These are phyloP conservation scores for Ceriagrion tenellum DNA, from an alignment of 2,888 invertebrate genomes.

Conservation along the genomic window DNA sequence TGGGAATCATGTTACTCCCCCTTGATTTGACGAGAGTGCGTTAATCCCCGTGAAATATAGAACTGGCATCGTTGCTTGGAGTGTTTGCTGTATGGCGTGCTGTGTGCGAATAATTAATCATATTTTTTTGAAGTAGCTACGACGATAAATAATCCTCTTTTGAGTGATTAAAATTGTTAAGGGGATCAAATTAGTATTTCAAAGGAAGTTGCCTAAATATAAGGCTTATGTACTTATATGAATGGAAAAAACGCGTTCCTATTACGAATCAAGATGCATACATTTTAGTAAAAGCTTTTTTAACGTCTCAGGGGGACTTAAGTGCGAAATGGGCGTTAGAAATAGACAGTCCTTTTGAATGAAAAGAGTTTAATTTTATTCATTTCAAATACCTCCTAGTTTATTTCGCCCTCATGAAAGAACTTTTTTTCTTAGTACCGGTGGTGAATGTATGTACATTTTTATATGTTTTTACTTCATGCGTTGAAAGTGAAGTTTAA, in stretches of 20 bases:
- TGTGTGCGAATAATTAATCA: neutral
- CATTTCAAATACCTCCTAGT: too few relatives aligned
- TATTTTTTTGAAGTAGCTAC: neutral
- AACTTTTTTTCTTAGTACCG: too few relatives aligned
- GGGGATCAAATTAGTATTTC: neutral
- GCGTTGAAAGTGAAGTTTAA: too few relatives aligned
- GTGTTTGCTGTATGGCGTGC: neutral
- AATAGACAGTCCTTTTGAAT: too few relatives aligned
- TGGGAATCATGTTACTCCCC: neutral
- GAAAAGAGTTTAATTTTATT: too few relatives aligned
- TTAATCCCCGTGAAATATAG: neutral
- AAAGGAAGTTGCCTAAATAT: neutral
- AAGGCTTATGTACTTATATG: neutral
- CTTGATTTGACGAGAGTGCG: neutral
- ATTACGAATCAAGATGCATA: neutral
- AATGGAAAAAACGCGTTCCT: neutral
- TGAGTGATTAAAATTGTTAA: neutral
- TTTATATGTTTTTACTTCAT: too few relatives aligned
- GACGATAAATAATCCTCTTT: neutral
- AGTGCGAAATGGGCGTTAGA: too few relatives aligned
- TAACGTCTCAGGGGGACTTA: too few relatives aligned
- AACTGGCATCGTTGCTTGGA: neutral
- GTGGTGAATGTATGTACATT: too few relatives aligned
- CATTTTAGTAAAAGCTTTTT: too few relatives aligned
- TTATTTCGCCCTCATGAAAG: too few relatives aligned